phyloP scores from a whole-genome alignment of 2,113 vertebrate genomes.

The Microtus ochrogaster region DNA sequence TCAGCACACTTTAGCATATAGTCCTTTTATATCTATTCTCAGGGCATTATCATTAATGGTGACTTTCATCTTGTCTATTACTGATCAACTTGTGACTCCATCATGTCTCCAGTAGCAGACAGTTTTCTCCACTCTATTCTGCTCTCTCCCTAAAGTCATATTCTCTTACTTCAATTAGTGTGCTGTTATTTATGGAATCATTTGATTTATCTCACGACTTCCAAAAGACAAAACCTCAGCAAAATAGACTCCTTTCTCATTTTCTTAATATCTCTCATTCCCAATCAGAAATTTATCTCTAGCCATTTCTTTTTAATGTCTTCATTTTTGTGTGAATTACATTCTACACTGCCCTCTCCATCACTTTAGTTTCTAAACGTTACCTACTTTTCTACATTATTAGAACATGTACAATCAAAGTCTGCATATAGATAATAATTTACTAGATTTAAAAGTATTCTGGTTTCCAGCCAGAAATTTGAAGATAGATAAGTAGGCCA shows the following conservation, averaged over 20 bases:
- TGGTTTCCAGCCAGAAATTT: neutral
- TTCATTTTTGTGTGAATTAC: neutral
- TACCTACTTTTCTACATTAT: neutral
- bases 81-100: neutral
- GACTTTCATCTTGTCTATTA: neutral
- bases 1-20: neutral
- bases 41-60: neutral
- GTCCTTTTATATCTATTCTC: neutral
- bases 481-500: neutral
- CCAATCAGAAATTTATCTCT: neutral
- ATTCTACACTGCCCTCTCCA: neutral
- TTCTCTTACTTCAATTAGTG: neutral
- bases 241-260: neutral
- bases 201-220: neutral
- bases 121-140: neutral
- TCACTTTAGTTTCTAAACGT: neutral
- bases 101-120: too few species aligned
- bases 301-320: neutral
- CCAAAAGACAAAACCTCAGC: slow-evolving; percentile 17
- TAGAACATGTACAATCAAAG: neutral
- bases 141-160: neutral
- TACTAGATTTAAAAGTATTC: slow-evolving; percentile 40
- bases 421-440: neutral
- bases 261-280: neutral
- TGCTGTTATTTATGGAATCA: neutral